Percentiles rank a stretch among this genome's conserved stretches.
Evolutionary conservation across 2,888 invertebrate genomes (phyloP).

Genomic region (Caenorhabditis zanzibari): DNA sequence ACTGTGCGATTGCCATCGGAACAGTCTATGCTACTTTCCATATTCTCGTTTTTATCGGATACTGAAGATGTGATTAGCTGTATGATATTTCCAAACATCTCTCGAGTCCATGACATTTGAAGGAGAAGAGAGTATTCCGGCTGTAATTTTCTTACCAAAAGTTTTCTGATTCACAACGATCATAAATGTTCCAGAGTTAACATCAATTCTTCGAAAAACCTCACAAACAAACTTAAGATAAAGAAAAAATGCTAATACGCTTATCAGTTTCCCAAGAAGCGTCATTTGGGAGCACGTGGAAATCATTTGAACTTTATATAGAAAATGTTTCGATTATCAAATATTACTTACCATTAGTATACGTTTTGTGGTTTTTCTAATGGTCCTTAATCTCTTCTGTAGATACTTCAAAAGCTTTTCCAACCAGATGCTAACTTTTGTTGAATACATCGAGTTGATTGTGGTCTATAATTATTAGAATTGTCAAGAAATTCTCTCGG

Average conservation of each 20-base stretch:
- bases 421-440: not conserved
- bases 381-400: not conserved
- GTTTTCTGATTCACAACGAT: not conserved
- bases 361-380: slow-evolving; percentile 24
- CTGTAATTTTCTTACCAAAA: not conserved
- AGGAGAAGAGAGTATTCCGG: slow-evolving; percentile 16
- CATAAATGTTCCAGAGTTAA: not conserved
- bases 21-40: not conserved
- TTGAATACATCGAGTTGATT: not conserved
- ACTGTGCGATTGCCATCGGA: no score
- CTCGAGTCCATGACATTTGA: slow-evolving; percentile 15
- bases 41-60: not conserved
- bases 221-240: slow-evolving; percentile 3
- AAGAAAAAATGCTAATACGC: not conserved
- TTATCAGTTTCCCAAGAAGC: not conserved
- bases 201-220: not conserved
- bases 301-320: not conserved
- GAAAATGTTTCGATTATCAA: not conserved
- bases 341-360: slow-evolving; percentile 5
- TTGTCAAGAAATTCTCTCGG: not conserved
- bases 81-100: not conserved
- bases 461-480: not conserved
- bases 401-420: not conserved
- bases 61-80: not conserved
- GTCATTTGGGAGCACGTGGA: not conserved